These are phyloP conservation scores for Brachionus plicatilis DNA, from an alignment of 1,140 invertebrate genomes.

Conservation along the genomic window DNA sequence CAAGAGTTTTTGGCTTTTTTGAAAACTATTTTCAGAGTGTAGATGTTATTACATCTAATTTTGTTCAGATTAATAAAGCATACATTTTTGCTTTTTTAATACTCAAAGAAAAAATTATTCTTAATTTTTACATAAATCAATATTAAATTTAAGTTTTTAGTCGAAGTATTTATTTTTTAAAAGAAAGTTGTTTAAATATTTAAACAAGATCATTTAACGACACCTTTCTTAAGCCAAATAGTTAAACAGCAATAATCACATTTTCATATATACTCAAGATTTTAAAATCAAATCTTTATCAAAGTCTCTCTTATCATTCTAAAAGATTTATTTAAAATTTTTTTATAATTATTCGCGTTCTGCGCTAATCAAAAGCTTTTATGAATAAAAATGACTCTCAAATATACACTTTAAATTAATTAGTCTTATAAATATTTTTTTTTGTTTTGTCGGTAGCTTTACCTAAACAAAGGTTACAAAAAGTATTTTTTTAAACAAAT, in stretches of 20 bases:
- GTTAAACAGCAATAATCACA: not conserved
- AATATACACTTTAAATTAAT: not conserved
- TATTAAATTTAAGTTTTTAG: not conserved
- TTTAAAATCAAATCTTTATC: too few relatives aligned
- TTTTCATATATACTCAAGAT: not conserved
- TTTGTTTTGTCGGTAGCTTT: not conserved
- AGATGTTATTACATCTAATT: not conserved
- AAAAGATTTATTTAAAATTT: not conserved
- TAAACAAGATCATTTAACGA: not conserved
- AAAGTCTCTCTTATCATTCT: not conserved
- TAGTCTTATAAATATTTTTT: not conserved
- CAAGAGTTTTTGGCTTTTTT: not conserved
- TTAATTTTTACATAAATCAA: not conserved
- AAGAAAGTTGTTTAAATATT: not conserved
- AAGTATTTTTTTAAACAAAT: not conserved
- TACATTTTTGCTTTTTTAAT: not conserved
- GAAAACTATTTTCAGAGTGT: not conserved
- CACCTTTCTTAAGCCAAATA: not conserved
- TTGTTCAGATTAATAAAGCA: not conserved
- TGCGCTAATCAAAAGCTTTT: not conserved
- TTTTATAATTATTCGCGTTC: not conserved
- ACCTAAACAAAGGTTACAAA: not conserved
- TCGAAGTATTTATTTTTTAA: not conserved
- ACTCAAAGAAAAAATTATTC: not conserved
- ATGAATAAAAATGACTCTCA: not conserved